Percentiles rank a stretch among this genome's conserved stretches.
phyloP scores from a whole-genome alignment of 2,888 invertebrate genomes.

The Sminthurinus aureus region DNA sequence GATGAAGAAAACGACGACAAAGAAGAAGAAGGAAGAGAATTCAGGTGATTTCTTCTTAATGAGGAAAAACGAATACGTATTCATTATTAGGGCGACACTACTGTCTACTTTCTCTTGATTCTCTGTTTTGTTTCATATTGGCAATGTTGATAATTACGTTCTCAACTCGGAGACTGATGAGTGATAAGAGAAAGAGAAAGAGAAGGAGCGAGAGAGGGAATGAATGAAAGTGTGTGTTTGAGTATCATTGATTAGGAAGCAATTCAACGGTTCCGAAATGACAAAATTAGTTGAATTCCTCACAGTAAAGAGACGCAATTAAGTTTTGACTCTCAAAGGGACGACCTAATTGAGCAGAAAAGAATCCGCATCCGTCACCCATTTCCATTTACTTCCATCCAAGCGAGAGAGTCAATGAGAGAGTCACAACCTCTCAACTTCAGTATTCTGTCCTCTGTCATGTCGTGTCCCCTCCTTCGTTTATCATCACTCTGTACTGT shows the following conservation, averaged over 20 bases:
- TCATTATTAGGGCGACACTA: not conserved
- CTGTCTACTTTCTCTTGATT: too few relatives aligned
- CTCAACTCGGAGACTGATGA: too few relatives aligned
- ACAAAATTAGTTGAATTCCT: constrained; percentile 48
- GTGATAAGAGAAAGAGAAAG: not conserved
- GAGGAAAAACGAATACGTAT: not conserved
- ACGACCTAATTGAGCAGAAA: constrained; percentile 37
- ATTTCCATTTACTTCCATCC: constrained; percentile 4
- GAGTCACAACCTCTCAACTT: not conserved
- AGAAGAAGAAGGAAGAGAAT: too few relatives aligned
- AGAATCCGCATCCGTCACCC: constrained; percentile 37
- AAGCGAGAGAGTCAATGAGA: not conserved
- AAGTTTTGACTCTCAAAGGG: constrained; percentile 29
- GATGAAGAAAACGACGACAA: too few relatives aligned
- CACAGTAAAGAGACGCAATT: constrained; percentile 36
- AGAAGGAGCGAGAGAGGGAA: not conserved
- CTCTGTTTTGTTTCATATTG: too few relatives aligned
- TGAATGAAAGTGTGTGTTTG: not conserved
- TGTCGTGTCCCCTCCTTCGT: not conserved
- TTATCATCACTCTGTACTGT: not conserved
- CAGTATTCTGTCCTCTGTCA: not conserved
- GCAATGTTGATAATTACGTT: not conserved
- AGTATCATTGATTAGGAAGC: constrained; percentile 29
- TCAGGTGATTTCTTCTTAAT: not conserved
- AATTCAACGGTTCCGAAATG: constrained; percentile 33